Evolutionary conservation across 2,797 vertebrate species (phyloP), one percentile per base, ranked within the genome.

Genomic region (Molothrus ater): DNA sequence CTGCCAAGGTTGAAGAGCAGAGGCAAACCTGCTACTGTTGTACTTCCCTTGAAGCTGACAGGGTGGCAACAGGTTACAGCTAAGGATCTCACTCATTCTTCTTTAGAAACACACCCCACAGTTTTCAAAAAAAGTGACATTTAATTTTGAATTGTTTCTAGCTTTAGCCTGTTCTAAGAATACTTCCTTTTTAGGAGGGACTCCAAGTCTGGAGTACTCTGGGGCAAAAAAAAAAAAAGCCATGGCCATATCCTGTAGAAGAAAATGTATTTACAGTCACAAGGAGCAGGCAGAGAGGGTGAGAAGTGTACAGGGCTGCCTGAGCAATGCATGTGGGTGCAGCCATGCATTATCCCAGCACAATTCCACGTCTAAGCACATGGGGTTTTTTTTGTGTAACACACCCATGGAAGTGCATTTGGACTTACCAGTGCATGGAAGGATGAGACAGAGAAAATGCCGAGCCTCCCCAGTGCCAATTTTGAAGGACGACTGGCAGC

Each of bases 401-500:
- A 3, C 28, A 63, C 18, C 21, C 69, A 42, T 12, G 60, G 57
- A 71, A 84, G 32, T 25, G 12, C 36, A 71, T 50, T 76, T 0
- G 2, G 69, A 95, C 98, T 98, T 92, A 99, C 99, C 98, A 99
- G 96, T 31, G 99, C 99, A 15, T 99, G 99, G 93, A 99, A 99
- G 42, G 99, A 99, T 21, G 99, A 99, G 65, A 99, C 99, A 0
- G 99, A 99, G 97, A 99, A 98, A 97, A 99, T 97, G 28, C 99
- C 99, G 2, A 99, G 97, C 57, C 99, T 98, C 54, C 99, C 98
- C 25, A 99, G 97, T 3, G 98, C 98, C 95, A 98, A 11, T 97
- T 99, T 99, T 90, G 99, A 99, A 92, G 98, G 99, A n/a, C 99
- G 98, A 96, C 99, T 98, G 79, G 99, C 98, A 3, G 98, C 98